phyloP scores from a whole-genome alignment of 2,888 invertebrate genomes.

The Psylliodes chrysocephalus region DNA sequence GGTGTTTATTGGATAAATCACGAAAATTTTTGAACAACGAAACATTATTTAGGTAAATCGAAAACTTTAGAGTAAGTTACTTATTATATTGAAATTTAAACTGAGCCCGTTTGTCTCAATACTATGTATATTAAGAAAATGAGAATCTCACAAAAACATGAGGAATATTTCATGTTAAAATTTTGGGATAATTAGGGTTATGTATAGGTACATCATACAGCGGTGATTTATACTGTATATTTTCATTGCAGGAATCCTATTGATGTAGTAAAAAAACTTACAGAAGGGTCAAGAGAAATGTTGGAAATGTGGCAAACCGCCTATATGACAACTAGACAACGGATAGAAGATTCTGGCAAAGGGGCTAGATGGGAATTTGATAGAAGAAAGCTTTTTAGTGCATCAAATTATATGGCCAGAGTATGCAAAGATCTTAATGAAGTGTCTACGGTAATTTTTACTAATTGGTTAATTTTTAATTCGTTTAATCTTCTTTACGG shows the following conservation, averaged over 20 bases:
- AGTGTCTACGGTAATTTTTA: constrained; percentile 72
- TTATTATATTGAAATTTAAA: too few relatives aligned
- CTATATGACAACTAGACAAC: constrained; percentile 81
- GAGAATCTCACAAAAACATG: too few relatives aligned
- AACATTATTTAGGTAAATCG: constrained; percentile 83
- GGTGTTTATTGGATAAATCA: constrained; percentile 83
- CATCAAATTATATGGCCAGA: constrained; percentile 85
- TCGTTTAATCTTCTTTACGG: not conserved
- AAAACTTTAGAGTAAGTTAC: too few relatives aligned
- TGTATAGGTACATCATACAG: too few relatives aligned
- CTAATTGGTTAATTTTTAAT: not conserved
- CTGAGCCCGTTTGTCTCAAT: too few relatives aligned
- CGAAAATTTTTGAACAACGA: constrained; percentile 76
- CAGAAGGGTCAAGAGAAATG: constrained; percentile 73
- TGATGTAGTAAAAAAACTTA: constrained; percentile 52
- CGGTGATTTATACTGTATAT: too few relatives aligned
- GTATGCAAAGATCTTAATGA: constrained; percentile 84
- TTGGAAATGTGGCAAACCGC: constrained; percentile 79
- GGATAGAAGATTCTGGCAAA: constrained; percentile 87
- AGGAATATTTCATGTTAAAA: too few relatives aligned
- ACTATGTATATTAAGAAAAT: too few relatives aligned
- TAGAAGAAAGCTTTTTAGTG: constrained; percentile 80
- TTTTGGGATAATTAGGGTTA: too few relatives aligned
- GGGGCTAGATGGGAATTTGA: constrained; percentile 94
- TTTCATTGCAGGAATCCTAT: constrained; percentile 49